Evolutionary conservation across 2,113 vertebrate species (phyloP).

Genomic region (Pangasianodon hypophthalmus): DNA sequence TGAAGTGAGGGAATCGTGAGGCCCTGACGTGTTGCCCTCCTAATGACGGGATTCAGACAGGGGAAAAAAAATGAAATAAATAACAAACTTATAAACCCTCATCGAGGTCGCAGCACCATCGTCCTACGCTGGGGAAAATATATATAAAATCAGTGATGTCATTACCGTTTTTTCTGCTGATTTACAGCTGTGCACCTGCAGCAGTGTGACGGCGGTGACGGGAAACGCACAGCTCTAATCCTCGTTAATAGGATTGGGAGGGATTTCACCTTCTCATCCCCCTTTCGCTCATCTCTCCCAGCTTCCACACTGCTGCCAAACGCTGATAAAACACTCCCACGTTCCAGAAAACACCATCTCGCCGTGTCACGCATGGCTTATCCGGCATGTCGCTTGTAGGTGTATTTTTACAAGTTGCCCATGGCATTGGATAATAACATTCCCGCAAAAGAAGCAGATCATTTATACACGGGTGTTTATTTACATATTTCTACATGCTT

Average conservation of each 20-base stretch:
- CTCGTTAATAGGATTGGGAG: conserved; percentile 81
- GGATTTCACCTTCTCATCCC: conserved; percentile 75
- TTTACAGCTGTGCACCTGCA: conserved; percentile 74
- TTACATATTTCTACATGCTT: conserved; percentile 1
- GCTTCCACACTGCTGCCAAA: conserved; percentile 71
- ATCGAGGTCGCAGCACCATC: background rate
- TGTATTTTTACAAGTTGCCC: conserved; percentile 5
- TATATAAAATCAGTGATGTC: conserved; percentile 56
- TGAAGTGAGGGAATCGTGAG: background rate
- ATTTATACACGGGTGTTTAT: background rate
- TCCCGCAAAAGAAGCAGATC: background rate
- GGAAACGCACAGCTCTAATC: conserved; percentile 69
- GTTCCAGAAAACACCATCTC: conserved; percentile 65
- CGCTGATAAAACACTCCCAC: conserved; percentile 69
- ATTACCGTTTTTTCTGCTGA: conserved; percentile 55
- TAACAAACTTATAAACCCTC: conserved; percentile 50
- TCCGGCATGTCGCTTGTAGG: conserved; percentile 29
- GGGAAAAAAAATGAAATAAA: background rate
- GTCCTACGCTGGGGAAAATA: conserved; percentile 14
- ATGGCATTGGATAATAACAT: background rate
- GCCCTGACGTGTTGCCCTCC: background rate
- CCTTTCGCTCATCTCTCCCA: conserved; percentile 66
- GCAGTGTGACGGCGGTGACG: conserved; percentile 64
- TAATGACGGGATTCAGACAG: conserved; percentile 7
- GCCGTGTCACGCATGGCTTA: background rate